Base-by-base conservation (phyloP, 2,113 vertebrate species). In the Cyprinodon tularosa region DNA sequence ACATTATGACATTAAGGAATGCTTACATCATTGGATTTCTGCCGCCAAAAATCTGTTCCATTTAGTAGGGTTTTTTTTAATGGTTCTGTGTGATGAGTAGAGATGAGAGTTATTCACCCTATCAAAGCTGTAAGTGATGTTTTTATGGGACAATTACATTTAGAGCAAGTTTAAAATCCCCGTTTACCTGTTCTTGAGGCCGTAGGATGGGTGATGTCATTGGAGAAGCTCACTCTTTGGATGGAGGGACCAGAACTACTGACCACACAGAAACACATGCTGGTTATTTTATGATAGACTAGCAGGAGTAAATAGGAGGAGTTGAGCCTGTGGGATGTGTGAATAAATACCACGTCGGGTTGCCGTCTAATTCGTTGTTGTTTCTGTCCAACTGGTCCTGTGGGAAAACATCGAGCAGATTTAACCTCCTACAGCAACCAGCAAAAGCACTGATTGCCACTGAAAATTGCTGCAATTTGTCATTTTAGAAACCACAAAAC, bases 381-480 rank as follows among this genome's bases (percentile, higher is more conserved):
- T 86, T 88, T 78, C 4, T 29, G 40, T 90, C 75, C 4, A 7
- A 36, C 4, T 66, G 70, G 66, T 1, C 45, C 92, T 93, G 83
- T 47, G 59, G 48, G 36, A 73, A 68, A 74, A 80, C 63, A 80
- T 13, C 38, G 15, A 40, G 45, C 7, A 67, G 2, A 36, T 17
- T 48, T 20, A 60, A 37, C 44, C 40, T 36, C 1, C 29, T 15
- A 50, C 13, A 60, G 8, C 2, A 20, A 5, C 12, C 44, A 47
- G 36, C 4, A 11, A 36, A 22, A 29, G 9, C 3, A 65, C 9
- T 13, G 3, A 12, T 12, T 1, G 1, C 0, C 1, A 61, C 36
- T 13, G 59, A 61, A 50, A 29, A 29, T 29, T 29, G 29, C 29
- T 50, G 14, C 14, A 15, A 4, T 48, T 50, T 50, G 47, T 50